A percentile compares a stretch with the other conserved stretches of the same genome.
phyloP scores from a whole-genome alignment of 2,113 vertebrate species.

The Podilymbus podiceps region DNA sequence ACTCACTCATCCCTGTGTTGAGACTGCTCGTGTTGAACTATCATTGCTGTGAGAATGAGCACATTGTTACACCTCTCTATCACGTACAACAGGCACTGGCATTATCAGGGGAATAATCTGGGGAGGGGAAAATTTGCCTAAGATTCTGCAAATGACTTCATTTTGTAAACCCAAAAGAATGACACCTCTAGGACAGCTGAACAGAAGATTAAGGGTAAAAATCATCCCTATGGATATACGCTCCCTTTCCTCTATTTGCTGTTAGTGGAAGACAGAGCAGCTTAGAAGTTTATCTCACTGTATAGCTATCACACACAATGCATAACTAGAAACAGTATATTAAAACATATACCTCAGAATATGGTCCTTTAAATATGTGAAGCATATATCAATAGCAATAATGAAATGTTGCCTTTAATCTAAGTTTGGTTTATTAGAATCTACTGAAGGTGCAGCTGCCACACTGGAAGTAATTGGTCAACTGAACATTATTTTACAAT shows the following conservation, averaged over 20 bases:
- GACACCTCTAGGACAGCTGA: not conserved
- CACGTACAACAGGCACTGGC: not conserved
- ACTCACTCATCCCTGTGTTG: not conserved
- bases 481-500: not conserved
- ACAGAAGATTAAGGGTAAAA: not conserved
- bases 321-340: not conserved
- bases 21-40: not conserved
- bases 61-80: not conserved
- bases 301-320: not conserved
- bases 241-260: not conserved
- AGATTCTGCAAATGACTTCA: not conserved
- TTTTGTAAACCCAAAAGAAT: not conserved
- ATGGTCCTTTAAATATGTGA: not conserved
- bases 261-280: not conserved
- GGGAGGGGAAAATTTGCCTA: not conserved
- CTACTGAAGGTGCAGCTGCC: not conserved
- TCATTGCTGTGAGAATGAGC: not conserved
- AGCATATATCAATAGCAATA: not conserved
- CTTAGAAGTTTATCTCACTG: not conserved
- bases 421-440: not conserved
- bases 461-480: not conserved
- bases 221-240: fast-evolving
- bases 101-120: not conserved
- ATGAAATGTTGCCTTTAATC: constrained; percentile 18
- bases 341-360: not conserved